Base-by-base conservation (phyloP, 1,140 invertebrate genomes). In the Cylas formicarius region DNA sequence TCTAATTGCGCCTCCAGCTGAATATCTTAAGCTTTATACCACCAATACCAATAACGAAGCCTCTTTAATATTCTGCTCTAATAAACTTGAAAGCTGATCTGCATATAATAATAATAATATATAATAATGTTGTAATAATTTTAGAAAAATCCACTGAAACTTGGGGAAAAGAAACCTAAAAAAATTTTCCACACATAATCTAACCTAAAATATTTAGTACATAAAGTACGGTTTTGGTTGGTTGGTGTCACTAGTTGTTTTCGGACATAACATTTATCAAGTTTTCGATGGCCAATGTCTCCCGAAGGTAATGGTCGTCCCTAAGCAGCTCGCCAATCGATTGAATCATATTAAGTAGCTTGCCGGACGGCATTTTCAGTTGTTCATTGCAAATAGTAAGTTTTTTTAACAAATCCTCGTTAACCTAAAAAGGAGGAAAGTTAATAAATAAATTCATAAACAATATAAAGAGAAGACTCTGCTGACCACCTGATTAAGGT, bases 211-310 rank as follows among this genome's bases (percentile, higher is more conserved):
- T n/a, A n/a, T n/a, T n/a, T n/a, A n/a, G n/a, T n/a, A n/a, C n/a
- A n/a, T n/a, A n/a, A n/a, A n/a, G n/a, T n/a, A n/a, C n/a, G n/a
- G n/a, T n/a, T n/a, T n/a, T n/a, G n/a, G n/a, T n/a, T n/a, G n/a
- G n/a, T n/a, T n/a, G n/a, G n/a, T n/a, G n/a, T n/a, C n/a, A n/a
- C 16, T 81, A 84, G 69, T 83, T 82, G 44, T 82, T 81, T 52
- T 80, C 80, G 39, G 84, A 81, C 56, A 87, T 75, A 46, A 74
- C 72, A 42, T 81, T 79, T 52, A 90, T 82, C 52, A 75, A 75
- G 41, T 76, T 63, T 61, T 90, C 87, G 41, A 89, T 78, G 16
- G 74, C 71, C 49, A 84, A 67, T 17, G 86, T 63, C 67, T 88
- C 82, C 3, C 66, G 65, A 53, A 85, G 72, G 56, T 85, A 90